Base-by-base conservation (phyloP, 2,113 vertebrate species). In the Bufo gargarizans region DNA sequence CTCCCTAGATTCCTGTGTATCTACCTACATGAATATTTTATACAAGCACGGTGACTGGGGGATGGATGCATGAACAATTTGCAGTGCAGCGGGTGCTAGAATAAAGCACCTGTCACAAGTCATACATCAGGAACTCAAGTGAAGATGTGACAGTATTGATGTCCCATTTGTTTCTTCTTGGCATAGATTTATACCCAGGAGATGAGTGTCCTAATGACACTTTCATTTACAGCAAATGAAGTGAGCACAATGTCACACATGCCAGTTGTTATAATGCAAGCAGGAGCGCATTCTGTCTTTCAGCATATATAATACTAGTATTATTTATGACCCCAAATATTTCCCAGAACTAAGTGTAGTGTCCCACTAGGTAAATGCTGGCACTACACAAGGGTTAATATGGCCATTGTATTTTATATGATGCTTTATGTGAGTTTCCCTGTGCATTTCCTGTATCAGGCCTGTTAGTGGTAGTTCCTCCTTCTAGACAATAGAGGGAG, bases 11-110 rank as follows among this genome's bases (percentile, higher is more conserved):
- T 82, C 80, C 78, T 59, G 53, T 61, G 55, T 45, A 88, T 82
- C 65, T 61, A 56, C 43, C 33, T 74, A 7, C 50, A 74, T 88
- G 79, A 82, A 88, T 88, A 82, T 88, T 88, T 87, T 45, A 82
- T 86, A 77, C 33, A 55, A 14, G 13, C 22, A 74, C 22, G 72
- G 19, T 74, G 86, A 81, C 86, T 72, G 69, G 49, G 49, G 63
- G 86, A 74, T 43, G 67, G 55, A 50, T 59, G 55, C 77, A 47
- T 56, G 63, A 82, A 50, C n/a, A 67, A 79, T 80, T 71, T 87
- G 14, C 58, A 56, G 6, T 71, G 63, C 77, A 72, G 65, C 17
- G 16, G n/a, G 59, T 49, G 58, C 84, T 86, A 50, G 61, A 71
- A 71, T 53, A 81, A 53, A 80, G 61, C 56, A 6, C 19, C 67